Conservation (phyloP, 2,113 vertebrate genomes). For the Eptesicus fuscus region DNA sequence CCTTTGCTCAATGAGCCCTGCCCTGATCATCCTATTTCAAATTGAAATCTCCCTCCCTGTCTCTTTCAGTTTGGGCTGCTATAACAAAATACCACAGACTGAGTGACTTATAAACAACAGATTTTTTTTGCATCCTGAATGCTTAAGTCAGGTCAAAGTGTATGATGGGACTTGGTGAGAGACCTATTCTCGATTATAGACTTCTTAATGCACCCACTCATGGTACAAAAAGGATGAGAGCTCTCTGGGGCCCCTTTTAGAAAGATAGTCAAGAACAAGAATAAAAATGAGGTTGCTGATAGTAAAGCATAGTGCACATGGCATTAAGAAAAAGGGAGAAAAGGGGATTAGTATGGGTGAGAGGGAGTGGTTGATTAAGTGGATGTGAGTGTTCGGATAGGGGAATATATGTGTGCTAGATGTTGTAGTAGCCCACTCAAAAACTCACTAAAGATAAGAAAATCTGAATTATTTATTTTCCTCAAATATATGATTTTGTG, state of each 20-base stretch:
- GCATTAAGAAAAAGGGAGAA: not conserved
- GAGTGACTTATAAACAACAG: not conserved
- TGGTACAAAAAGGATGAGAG: not conserved
- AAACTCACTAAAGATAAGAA: not conserved
- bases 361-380: not conserved
- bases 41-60: not conserved
- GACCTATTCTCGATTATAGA: not conserved
- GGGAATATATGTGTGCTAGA: not conserved
- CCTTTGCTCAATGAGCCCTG: not conserved
- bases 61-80: not conserved
- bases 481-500: not conserved
- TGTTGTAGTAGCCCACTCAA: not conserved
- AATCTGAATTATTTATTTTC: not conserved
- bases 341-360: not conserved
- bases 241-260: not conserved
- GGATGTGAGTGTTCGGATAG: no score
- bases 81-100: not conserved
- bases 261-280: not conserved
- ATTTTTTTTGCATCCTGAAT: not conserved
- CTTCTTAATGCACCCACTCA: not conserved
- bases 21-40: not conserved
- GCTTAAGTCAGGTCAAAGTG: not conserved
- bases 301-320: not conserved
- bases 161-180: not conserved
- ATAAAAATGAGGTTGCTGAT: not conserved